Evolutionary conservation across 2,113 vertebrate genomes (phyloP).

Genomic region (Tragulus kanchil): DNA sequence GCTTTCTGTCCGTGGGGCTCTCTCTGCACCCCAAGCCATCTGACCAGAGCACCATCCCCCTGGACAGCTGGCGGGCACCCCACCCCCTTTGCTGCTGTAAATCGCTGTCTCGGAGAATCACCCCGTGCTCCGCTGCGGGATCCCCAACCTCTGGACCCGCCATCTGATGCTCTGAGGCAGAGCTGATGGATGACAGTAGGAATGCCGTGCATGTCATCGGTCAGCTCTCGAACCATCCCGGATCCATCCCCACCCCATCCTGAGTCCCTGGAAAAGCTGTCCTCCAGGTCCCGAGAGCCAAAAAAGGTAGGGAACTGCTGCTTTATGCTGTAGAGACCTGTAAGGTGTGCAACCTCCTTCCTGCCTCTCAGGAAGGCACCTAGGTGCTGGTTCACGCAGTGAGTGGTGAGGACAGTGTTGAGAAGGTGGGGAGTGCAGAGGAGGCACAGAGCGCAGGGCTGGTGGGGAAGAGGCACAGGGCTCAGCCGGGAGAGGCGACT

Average conservation of each 20-base stretch:
- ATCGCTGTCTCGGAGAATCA: no score
- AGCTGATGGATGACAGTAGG: no score
- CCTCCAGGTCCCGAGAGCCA: no score
- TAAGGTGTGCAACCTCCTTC: fast-evolving
- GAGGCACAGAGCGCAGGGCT: no score
- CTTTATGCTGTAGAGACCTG: neutral
- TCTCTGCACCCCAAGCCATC: fast-evolving
- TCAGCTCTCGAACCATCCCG: no score
- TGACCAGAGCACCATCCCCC: neutral
- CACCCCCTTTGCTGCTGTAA: fast-evolving
- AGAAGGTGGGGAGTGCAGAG: no score
- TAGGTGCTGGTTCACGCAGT: neutral
- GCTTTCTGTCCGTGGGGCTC: fast-evolving
- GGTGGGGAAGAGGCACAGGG: no score
- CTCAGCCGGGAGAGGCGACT: fast-evolving
- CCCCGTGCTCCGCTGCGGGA: neutral
- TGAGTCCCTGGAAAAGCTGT: no score
- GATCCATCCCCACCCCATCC: no score
- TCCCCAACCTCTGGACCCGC: neutral
- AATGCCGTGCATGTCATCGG: no score
- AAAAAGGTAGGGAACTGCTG: no score
- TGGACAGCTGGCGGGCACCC: neutral
- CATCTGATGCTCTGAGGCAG: neutral
- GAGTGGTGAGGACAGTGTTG: neutral
- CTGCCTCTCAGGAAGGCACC: neutral